Evolutionary conservation across 2,888 invertebrate genomes (phyloP), one percentile per base, ranked within the genome.

Genomic region (Chymomyza amoena): DNA sequence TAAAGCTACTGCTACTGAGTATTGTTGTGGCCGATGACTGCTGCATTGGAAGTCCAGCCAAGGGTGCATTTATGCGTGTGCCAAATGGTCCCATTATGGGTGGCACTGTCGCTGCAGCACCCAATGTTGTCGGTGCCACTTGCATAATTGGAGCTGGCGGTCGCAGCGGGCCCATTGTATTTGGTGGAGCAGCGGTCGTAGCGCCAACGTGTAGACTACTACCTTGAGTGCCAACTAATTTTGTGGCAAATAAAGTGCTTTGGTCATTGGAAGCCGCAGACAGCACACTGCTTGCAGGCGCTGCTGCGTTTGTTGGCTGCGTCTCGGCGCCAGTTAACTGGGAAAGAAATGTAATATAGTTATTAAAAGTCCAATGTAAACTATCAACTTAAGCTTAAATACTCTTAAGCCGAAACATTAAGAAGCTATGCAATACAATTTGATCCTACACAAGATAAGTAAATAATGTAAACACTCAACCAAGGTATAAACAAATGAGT

Each of bases 71-170:
- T 3, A 68, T 64, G 7, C 88, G 84, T 2, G 72, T 78, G 18
- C 60, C 61, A 65, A 88, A 77, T 5, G 70, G 61, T 28, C 68
- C 62, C 32, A 79, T 61, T 16, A 79, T 39, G 18, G 77, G 60
- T 13, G 75, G 62, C n/a, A 68, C 72, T 45, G 51, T 16, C 18
- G 54, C 20, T 2, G 10, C 36, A 20, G 16, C 15, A 39, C 66
- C 69, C 7, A 75, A 69, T 4, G 79, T 20, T 18, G 73, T 61
- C n/a, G 68, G 45, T 18, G 68, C 51, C 51, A 69, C 66, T 28
- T 68, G 13, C 28, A 72, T n/a, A 50, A 74, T 15, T 32, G 78
- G 52, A 36, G 66, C 71, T 56, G 75, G 61, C 25, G 77, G 60
- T 5, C 73, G 60, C 52, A 36, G n/a, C 56, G 66, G 45, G 18